phyloP scores from a whole-genome alignment of 2,113 vertebrate genomes.

The Empidonax alnorum region DNA sequence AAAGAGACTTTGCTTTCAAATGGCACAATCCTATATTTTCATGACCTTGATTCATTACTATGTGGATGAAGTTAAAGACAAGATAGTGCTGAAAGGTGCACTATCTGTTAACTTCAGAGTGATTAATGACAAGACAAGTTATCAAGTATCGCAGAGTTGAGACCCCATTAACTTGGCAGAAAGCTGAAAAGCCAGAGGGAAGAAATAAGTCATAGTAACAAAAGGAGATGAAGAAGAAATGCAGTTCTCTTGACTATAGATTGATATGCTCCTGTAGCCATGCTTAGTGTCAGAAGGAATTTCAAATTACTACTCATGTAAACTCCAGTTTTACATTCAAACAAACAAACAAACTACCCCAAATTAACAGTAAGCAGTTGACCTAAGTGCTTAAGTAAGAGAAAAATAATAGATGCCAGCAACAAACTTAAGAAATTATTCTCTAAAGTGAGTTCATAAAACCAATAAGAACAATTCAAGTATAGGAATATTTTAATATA shows the following conservation, averaged over 20 bases:
- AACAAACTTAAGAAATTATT: not conserved
- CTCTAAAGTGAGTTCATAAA: not conserved
- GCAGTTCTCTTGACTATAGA: conserved; percentile 7
- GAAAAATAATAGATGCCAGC: not conserved
- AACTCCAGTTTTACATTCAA: not conserved
- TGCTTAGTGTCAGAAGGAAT: conserved; percentile 15
- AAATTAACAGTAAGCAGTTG: not conserved
- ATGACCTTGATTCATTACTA: conserved; percentile 72
- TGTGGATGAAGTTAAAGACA: conserved; percentile 64
- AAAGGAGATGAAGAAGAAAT: conserved; percentile 41
- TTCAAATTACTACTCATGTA: not conserved
- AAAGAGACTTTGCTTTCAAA: conserved; percentile 26
- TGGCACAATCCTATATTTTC: conserved; percentile 11
- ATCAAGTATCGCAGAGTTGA: conserved; percentile 62
- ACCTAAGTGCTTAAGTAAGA: not conserved
- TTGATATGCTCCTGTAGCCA: conserved; percentile 40
- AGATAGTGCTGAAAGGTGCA: conserved; percentile 63
- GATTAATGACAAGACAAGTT: conserved; percentile 89
- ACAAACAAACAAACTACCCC: not conserved
- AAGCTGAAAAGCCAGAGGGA: conserved; percentile 72
- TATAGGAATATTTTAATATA: not conserved
- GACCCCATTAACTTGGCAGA: conserved; percentile 72
- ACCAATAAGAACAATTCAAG: not conserved
- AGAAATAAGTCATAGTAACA: conserved; percentile 71
- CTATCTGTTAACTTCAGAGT: conserved; percentile 85